Percentiles rank a stretch among this genome's conserved stretches.
Conservation (phyloP, 2,113 vertebrate species). For the Oxygymnocypris stewartii region DNA sequence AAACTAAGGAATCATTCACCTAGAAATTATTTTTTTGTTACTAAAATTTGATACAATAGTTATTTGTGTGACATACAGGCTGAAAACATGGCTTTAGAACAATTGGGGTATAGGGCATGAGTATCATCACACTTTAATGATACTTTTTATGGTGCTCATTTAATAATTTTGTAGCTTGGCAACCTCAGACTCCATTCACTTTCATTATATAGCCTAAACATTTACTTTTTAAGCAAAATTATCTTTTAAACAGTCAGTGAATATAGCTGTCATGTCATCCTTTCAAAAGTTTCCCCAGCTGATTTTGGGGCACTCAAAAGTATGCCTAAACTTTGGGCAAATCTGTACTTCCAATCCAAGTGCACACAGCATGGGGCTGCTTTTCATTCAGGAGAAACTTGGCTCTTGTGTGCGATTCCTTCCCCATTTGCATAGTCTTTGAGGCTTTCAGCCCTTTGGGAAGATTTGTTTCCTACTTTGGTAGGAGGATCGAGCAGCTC, state of each 20-base stretch:
- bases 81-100: neutral
- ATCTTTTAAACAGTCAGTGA: neutral
- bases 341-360: conserved; percentile 34
- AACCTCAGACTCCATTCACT: neutral
- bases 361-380: conserved; percentile 12
- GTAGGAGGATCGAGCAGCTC: conserved; percentile 43
- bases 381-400: conserved; percentile 42
- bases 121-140: neutral
- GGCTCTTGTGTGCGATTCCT: conserved; percentile 28
- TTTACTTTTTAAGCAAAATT: neutral
- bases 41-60: neutral
- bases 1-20: neutral
- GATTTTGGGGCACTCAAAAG: conserved; percentile 9
- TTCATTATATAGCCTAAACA: neutral
- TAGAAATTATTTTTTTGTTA: neutral
- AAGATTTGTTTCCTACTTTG: conserved; percentile 58
- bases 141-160: neutral
- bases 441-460: conserved; percentile 34
- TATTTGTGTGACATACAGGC: neutral
- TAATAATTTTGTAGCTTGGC: neutral
- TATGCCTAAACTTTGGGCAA: neutral
- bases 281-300: conserved; percentile 12
- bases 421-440: conserved; percentile 52
- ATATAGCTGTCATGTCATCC: neutral
- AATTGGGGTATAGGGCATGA: neutral